Conservation (phyloP, 2,888 invertebrate genomes). For the Ophion slaviceki region DNA sequence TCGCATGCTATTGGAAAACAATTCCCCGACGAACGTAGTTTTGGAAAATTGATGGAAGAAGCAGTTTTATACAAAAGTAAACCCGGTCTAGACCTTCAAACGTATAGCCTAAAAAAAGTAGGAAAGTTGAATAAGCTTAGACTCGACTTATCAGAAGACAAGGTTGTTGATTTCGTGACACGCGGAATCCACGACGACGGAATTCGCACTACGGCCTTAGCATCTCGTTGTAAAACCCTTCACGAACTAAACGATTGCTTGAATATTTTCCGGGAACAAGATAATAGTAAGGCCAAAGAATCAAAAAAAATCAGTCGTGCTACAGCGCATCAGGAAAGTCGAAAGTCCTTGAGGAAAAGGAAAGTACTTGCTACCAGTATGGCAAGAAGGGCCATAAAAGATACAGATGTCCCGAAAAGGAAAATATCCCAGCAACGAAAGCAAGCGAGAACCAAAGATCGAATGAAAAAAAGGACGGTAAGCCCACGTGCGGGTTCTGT, state of each 20-base stretch:
- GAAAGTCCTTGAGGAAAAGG: background rate
- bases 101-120: constrained; percentile 61
- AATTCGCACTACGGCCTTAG: constrained; percentile 43
- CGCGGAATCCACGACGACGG: constrained; percentile 65
- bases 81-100: constrained; percentile 52
- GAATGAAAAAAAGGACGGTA: background rate
- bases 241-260: constrained; percentile 54
- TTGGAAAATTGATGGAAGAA: constrained; percentile 48
- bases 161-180: constrained; percentile 57
- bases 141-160: constrained; percentile 58
- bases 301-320: background rate
- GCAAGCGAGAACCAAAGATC: background rate
- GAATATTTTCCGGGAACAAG: constrained; percentile 18
- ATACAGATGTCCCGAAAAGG: background rate
- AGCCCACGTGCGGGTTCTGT: background rate
- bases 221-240: constrained; percentile 52
- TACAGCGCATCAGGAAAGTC: background rate
- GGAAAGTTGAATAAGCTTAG: constrained; percentile 57
- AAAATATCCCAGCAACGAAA: background rate
- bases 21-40: constrained; percentile 62
- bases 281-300: background rate
- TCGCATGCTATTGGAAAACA: constrained; percentile 45
- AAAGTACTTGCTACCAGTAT: background rate
- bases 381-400: background rate
- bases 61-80: constrained; percentile 51